Percentiles rank a stretch among this genome's conserved stretches.
These are phyloP conservation scores for Drosophila subobscura DNA, from an alignment of 1,140 invertebrate species.

Conservation along the genomic window DNA sequence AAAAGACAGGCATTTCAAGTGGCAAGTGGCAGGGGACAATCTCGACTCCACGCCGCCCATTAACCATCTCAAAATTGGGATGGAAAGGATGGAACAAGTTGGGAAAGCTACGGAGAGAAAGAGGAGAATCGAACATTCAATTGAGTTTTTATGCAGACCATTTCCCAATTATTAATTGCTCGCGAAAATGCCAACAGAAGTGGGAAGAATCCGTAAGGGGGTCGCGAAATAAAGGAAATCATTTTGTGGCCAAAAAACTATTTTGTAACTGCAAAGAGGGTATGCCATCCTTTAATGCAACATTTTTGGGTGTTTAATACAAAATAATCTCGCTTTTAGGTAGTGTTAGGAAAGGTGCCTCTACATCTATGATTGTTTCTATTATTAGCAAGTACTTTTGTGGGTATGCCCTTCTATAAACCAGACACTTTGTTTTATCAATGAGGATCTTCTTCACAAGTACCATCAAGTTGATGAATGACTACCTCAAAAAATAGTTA, in stretches of 20 bases:
- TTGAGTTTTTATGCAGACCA: conserved; percentile 50
- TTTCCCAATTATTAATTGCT: conserved; percentile 54
- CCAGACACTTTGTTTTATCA: too few species aligned
- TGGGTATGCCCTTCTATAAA: too few species aligned
- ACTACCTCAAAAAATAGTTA: background rate
- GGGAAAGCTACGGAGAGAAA: background rate
- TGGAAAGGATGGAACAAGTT: background rate
- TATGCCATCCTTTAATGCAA: background rate
- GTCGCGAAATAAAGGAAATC: conserved; percentile 5
- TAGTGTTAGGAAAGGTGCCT: too few species aligned
- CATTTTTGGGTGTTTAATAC: background rate
- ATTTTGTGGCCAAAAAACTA: background rate
- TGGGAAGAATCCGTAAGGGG: background rate
- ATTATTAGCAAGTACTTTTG: background rate
- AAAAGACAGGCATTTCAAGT: conserved; percentile 61
- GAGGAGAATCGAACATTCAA: conserved; percentile 15
- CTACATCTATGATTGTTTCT: too few species aligned
- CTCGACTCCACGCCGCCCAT: background rate
- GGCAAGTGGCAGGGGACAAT: conserved; percentile 39
- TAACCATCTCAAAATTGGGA: background rate
- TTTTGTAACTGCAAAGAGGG: too few species aligned
- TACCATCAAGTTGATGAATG: too few species aligned
- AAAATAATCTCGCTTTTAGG: too few species aligned
- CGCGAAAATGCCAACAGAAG: conserved; percentile 4
- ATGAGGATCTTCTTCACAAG: too few species aligned